Evolutionary conservation across 2,888 invertebrate genomes (phyloP), one percentile per base, ranked within the genome.

Genomic region (Taphrorychus bicolor): DNA sequence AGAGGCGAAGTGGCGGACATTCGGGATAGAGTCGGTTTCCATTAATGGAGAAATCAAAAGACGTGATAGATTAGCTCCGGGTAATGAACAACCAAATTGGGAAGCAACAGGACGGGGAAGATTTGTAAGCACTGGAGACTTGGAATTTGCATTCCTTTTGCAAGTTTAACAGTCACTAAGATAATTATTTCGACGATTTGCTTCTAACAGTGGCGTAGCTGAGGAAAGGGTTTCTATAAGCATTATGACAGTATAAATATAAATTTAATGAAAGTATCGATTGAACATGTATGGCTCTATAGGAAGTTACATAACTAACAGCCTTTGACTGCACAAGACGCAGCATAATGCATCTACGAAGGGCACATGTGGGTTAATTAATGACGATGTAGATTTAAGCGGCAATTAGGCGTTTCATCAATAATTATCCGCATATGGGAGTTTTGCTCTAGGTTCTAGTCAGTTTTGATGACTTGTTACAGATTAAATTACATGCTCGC

Each of bases 31-130:
- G 41, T 48, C 54, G 58, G 65, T 65, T 64, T 69, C 51, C 69
- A 69, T 69, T 69, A 69, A 69, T 61, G 60, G 65, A 65, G 69
- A 65, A 69, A 65, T 61, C 65, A 58, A 69, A 61, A 69, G 58
- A 58, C 69, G 69, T 65, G 69, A 65, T 65, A 65, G 69, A 69
- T 69, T 69, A 69, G 65, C 65, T 60, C 41, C 52, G 42, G 32
- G 48, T 65, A 69, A 69, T 61, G 61, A 69, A 61, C 69, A 61
- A 54, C 54, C 65, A 54, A 62, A 62, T 51, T 40, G 59, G 41
- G 49, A 52, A 51, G 62, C 66, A 62, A 66, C 66, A 67, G 62
- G 62, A 67, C 11, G 60, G 49, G 60, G 41, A 19, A 45, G 59
- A 42, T 65, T 58, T 64, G 64, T 19, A 22, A 18, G 19, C 32